A percentile compares a stretch with the other conserved stretches of the same genome.
These are phyloP conservation scores for Rutpela maculata DNA, from an alignment of 2,888 invertebrate species.

Conservation along the genomic window DNA sequence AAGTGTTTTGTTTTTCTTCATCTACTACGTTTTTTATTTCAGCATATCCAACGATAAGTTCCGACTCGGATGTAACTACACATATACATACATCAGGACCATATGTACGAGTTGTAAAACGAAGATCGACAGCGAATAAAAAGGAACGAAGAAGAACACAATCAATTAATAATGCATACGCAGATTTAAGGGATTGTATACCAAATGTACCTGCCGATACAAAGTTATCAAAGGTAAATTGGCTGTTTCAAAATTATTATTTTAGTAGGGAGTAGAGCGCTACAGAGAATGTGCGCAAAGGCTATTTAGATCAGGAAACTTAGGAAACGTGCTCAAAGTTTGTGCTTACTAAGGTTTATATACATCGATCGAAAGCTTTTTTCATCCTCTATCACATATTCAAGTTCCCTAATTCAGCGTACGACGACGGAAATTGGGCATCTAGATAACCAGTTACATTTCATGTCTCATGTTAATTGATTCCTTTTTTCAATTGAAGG, in stretches of 20 bases:
- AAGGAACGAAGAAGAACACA: constrained; percentile 94
- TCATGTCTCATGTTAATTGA: too few species aligned
- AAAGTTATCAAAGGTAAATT: constrained; percentile 91
- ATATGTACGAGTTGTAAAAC: constrained; percentile 81
- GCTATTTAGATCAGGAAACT: too few species aligned
- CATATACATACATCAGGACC: constrained; percentile 64
- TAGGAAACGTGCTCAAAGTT: too few species aligned
- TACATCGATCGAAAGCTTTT: too few species aligned
- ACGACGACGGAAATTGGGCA: too few species aligned
- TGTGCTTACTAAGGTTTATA: too few species aligned
- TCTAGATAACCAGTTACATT: too few species aligned
- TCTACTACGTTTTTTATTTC: constrained; percentile 31
- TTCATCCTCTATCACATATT: too few species aligned
- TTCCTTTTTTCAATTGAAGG: too few species aligned
- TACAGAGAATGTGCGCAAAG: too few species aligned
- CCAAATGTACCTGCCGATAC: constrained; percentile 98
- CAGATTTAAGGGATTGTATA: constrained; percentile 93
- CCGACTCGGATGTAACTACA: constrained; percentile 50
- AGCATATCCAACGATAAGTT: constrained; percentile 50
- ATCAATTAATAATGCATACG: constrained; percentile 96
- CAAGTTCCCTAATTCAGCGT: too few species aligned
- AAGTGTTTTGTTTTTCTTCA: background rate
- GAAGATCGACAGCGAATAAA: constrained; percentile 93
- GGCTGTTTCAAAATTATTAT: background rate
- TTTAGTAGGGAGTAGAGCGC: too few species aligned